Evolutionary conservation across 2,113 vertebrate species (phyloP), one percentile per base, ranked within the genome.

Genomic region (Cololabis saira): DNA sequence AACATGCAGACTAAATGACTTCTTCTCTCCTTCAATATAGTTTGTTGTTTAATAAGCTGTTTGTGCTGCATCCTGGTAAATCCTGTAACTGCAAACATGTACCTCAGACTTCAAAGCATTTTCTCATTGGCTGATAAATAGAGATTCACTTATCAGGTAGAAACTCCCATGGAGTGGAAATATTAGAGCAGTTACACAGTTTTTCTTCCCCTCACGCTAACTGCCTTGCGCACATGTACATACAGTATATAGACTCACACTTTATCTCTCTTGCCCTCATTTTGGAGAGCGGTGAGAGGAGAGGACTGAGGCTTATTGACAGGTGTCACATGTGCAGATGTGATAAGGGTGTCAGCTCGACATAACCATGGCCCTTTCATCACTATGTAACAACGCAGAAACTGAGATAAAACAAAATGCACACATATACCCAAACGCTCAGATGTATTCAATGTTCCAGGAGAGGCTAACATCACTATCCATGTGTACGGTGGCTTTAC

Each of bases 321-420:
- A 88, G 75, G 79, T 84, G 87, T 85, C 80, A 87, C 84, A 84
- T 84, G 85, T 88, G 82, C 78, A 76, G 77, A 85, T 87, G 82
- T 78, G 87, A 89, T 90, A 86, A 89, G 68, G 58, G 72, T 53
- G 78, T 82, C 60, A 71, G 75, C 78, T 80, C 62, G 54, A 86
- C 85, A 89, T 87, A 90, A 83, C 76, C 83, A 68, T 75, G 74
- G 45, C 42, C 44, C 75, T 87, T 87, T 87, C 83, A 81, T 82
- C 85, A 79, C 78, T 76, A 80, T 67, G 61, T 67, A 84, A 76
- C 75, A 77, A 76, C 74, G 67, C 70, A 72, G 55, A 13, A 49
- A 42, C 64, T 81, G 61, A 76, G 72, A 75, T 81, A 76, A 83
- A 87, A 84, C 78, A 77, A 66, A 67, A 42, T 43, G 44, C 56